phyloP scores from a whole-genome alignment of 92 coral and sea anemone genomes.

The Galaxea fascicularis region DNA sequence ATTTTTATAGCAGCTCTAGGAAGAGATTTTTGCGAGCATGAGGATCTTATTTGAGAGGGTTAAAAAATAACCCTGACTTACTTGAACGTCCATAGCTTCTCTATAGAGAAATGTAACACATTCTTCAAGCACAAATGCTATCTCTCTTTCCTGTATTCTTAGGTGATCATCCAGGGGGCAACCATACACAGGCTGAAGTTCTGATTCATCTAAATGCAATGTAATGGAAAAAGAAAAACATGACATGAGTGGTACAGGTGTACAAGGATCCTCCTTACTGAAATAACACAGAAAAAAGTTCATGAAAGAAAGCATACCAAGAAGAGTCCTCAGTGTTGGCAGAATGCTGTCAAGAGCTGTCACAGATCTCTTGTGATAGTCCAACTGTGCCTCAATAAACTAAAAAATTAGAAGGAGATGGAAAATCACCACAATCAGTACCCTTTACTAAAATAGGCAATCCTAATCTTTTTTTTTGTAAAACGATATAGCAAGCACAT shows the following conservation, averaged over 20 bases:
- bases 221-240: not conserved
- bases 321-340: constrained; percentile 78
- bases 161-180: constrained; percentile 91
- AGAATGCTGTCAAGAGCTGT: constrained; percentile 74
- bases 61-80: not conserved
- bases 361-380: constrained; percentile 86
- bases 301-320: constrained; percentile 66
- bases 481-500: not conserved
- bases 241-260: not conserved
- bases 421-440: too few relatives aligned
- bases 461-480: too few relatives aligned
- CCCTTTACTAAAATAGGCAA: too few relatives aligned
- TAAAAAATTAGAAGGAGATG: constrained; percentile 33
- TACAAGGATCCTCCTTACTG: not conserved
- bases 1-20: too few relatives aligned
- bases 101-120: constrained; percentile 84
- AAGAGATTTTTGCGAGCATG: too few relatives aligned
- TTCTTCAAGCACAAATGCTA: constrained; percentile 89
- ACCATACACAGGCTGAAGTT: constrained; percentile 84
- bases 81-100: constrained; percentile 89
- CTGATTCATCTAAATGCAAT: constrained; percentile 56
- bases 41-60: not conserved
- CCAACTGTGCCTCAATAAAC: constrained; percentile 89
- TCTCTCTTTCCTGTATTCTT: constrained; percentile 82
- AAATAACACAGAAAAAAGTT: not conserved